A percentile compares a stretch with the other conserved stretches of the same genome.
These are phyloP conservation scores for Argyrosomus regius DNA, from an alignment of 2,797 vertebrate species.

Conservation along the genomic window DNA sequence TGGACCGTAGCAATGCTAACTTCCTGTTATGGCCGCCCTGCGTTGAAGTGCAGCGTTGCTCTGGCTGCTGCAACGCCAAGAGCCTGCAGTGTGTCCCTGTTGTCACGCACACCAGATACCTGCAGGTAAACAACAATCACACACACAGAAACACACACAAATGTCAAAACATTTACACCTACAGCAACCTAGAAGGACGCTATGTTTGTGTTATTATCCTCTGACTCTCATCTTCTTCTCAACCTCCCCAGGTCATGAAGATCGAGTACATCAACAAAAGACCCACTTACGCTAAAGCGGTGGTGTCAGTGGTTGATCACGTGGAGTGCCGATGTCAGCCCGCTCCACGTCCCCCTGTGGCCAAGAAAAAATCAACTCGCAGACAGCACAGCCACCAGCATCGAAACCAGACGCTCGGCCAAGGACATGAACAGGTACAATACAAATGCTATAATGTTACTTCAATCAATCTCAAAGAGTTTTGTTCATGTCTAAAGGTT, in stretches of 20 bases:
- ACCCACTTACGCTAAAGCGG: conserved; percentile 88
- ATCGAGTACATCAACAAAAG: conserved; percentile 91
- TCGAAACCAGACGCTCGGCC: conserved; percentile 74
- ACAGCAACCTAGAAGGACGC: background rate
- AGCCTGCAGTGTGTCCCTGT: conserved; percentile 91
- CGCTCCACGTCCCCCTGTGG: conserved; percentile 52
- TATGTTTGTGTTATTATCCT: background rate
- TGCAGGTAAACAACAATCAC: conserved; percentile 81
- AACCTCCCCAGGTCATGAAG: conserved; percentile 90
- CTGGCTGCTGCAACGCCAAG: conserved; percentile 95
- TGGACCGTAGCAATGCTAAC: conserved; percentile 95
- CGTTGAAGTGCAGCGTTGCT: conserved; percentile 97
- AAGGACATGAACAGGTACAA: conserved; percentile 63
- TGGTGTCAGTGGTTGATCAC: conserved; percentile 94
- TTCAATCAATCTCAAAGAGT: background rate
- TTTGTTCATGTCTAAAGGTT: background rate
- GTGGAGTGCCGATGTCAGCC: conserved; percentile 93
- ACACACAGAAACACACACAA: background rate
- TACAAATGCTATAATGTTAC: background rate
- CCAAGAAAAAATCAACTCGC: conserved; percentile 76
- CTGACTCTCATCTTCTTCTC: conserved; percentile 6
- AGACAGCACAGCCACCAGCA: conserved; percentile 74
- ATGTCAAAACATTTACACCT: background rate
- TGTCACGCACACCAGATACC: conserved; percentile 83
- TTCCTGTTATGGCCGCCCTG: conserved; percentile 96